Percentiles rank a stretch among this genome's conserved stretches.
Conservation (phyloP, 23 tunicate genomes). For the Ascidia mentula region DNA sequence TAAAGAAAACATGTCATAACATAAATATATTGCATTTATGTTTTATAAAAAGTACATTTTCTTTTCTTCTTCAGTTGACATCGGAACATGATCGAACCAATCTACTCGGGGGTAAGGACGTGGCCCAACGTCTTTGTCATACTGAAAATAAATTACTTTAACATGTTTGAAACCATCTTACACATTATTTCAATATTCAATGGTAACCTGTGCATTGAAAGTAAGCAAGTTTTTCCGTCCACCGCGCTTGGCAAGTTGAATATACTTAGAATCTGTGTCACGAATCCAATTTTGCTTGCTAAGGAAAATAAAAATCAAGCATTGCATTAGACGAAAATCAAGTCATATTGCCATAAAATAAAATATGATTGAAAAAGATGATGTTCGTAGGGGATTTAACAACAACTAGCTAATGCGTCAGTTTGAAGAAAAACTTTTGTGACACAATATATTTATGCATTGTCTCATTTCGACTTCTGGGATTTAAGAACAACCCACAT, state of each 20-base stretch:
- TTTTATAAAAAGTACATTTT: constrained; percentile 33
- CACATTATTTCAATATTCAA: too few relatives aligned
- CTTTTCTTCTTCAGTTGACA: constrained; percentile 61
- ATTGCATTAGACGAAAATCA: too few relatives aligned
- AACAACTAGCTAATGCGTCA: too few relatives aligned
- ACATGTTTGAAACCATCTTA: neutral
- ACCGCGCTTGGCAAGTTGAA: constrained; percentile 76
- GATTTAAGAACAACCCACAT: too few relatives aligned
- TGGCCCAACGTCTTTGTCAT: constrained; percentile 18
- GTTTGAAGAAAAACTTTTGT: too few relatives aligned
- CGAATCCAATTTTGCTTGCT: constrained; percentile 41
- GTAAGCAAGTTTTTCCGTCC: constrained; percentile 73
- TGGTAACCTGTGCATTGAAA: constrained; percentile 22
- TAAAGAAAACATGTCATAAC: neutral
- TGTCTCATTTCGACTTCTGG: too few relatives aligned
- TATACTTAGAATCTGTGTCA: constrained; percentile 72
- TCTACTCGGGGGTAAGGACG: constrained; percentile 79
- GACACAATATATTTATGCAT: too few relatives aligned
- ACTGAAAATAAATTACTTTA: neutral
- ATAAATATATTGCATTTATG: neutral
- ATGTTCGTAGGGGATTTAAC: too few relatives aligned
- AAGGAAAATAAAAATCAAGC: neutral
- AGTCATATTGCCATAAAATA: too few relatives aligned
- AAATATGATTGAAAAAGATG: too few relatives aligned
- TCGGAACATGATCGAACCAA: constrained; percentile 77